Evolutionary conservation across 64 coral and sea anemone genomes (phyloP).

Genomic region (Montipora cactus): DNA sequence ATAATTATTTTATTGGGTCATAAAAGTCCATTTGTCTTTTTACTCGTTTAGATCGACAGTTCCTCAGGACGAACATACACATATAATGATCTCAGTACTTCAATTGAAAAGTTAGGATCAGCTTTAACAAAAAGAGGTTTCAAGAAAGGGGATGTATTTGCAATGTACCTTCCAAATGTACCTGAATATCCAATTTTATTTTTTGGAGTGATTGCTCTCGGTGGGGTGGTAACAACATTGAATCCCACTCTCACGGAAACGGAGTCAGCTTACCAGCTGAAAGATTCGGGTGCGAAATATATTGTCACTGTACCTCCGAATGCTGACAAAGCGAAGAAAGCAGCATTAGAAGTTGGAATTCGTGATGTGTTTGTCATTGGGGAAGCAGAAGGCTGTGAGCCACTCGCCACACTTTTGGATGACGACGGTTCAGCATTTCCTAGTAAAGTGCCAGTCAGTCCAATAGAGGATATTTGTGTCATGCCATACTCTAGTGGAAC

Average conservation of each 20-base stretch:
- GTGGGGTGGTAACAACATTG: constrained; percentile 62
- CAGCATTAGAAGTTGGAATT: constrained; percentile 18
- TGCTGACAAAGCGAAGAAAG: constrained; percentile 38
- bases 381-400: constrained; percentile 57
- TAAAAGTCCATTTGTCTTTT: neutral
- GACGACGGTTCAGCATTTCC: constrained; percentile 38
- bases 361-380: constrained; percentile 70
- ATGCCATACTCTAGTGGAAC: constrained; percentile 80
- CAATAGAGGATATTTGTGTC: constrained; percentile 52
- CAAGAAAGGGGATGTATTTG: constrained; percentile 70
- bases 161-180: constrained; percentile 71
- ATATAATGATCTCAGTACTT: constrained; percentile 51
- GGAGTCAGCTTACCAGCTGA: constrained; percentile 63
- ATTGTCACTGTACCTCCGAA: constrained; percentile 71
- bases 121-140: constrained; percentile 72
- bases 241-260: constrained; percentile 69
- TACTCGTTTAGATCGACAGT: constrained; percentile 47
- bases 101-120: constrained; percentile 60
- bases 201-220: constrained; percentile 61
- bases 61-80: constrained; percentile 60
- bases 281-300: constrained; percentile 34
- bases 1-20: neutral
- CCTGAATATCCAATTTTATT: constrained; percentile 72
- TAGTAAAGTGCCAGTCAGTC: neutral
- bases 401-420: constrained; percentile 56